Percentiles rank a stretch among this genome's conserved stretches.
Conservation (phyloP, 2,113 vertebrate genomes). For the Nestor notabilis region DNA sequence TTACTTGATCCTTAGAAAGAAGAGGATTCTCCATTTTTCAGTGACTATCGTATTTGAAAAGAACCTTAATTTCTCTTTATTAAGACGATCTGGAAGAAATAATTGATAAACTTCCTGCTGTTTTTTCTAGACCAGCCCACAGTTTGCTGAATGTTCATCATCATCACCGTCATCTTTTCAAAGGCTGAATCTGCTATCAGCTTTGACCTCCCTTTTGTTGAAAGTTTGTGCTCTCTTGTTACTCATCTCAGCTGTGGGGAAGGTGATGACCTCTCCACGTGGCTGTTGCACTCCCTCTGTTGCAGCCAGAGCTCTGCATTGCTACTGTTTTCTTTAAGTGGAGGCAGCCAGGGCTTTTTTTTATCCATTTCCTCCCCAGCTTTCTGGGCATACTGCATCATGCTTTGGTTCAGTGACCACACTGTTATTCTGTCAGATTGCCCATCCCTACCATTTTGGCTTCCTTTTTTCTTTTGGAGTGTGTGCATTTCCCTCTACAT, state of each 20-base stretch:
- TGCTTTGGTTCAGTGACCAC: neutral
- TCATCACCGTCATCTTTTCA: neutral
- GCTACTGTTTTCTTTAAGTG: neutral
- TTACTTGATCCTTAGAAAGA: neutral
- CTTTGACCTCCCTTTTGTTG: neutral
- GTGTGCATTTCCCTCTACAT: neutral
- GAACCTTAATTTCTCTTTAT: neutral
- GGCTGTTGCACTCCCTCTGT: neutral
- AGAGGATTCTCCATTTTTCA: neutral
- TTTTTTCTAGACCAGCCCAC: neutral
- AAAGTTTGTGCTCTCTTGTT: neutral
- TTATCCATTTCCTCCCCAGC: neutral
- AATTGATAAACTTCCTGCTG: neutral
- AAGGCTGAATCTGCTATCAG: neutral
- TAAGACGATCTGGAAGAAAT: neutral
- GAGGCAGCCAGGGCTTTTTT: neutral
- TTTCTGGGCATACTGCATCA: neutral
- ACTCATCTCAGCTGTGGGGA: neutral
- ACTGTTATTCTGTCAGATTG: neutral
- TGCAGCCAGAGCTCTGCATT: neutral
- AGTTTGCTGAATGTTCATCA: neutral
- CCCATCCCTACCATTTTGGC: neutral
- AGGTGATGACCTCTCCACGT: accelerated
- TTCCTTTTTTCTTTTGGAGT: neutral
- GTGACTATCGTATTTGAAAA: neutral